Evolutionary conservation across 2,113 vertebrate genomes (phyloP).

Genomic region (Oreocharis arfaki): DNA sequence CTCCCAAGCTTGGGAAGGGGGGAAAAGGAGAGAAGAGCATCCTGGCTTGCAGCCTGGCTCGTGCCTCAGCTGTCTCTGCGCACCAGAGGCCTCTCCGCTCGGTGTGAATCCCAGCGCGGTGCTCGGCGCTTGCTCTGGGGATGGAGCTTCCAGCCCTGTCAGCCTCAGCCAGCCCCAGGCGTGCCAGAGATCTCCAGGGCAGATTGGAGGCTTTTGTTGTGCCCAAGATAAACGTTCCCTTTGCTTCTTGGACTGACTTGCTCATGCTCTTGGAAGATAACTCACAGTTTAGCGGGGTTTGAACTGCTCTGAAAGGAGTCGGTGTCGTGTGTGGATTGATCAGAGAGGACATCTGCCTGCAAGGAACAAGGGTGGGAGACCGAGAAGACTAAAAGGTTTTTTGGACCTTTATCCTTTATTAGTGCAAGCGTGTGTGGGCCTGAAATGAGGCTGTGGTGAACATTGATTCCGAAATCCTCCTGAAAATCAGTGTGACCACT

Average conservation of each 20-base stretch:
- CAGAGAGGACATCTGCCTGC: background rate
- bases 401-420: background rate
- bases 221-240: background rate
- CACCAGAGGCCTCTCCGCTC: background rate
- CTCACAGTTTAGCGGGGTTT: background rate
- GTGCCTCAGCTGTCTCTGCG: background rate
- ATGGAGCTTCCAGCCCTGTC: background rate
- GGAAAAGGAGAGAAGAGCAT: background rate
- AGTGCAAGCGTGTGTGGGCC: background rate
- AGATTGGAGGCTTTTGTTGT: constrained; percentile 14
- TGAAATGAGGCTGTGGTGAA: background rate
- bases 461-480: background rate
- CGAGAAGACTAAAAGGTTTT: background rate
- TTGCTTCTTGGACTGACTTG: background rate
- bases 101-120: background rate
- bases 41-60: constrained; percentile 24
- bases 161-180: background rate
- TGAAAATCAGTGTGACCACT: background rate
- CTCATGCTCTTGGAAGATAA: background rate
- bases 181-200: constrained; percentile 1
- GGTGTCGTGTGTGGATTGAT: background rate
- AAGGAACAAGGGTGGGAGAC: background rate
- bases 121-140: background rate
- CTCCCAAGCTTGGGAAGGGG: background rate
- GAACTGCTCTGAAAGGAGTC: background rate